A percentile compares a stretch with the other conserved stretches of the same genome.
phyloP scores from a whole-genome alignment of 2,888 invertebrate genomes.

The Xylota sylvarum region DNA sequence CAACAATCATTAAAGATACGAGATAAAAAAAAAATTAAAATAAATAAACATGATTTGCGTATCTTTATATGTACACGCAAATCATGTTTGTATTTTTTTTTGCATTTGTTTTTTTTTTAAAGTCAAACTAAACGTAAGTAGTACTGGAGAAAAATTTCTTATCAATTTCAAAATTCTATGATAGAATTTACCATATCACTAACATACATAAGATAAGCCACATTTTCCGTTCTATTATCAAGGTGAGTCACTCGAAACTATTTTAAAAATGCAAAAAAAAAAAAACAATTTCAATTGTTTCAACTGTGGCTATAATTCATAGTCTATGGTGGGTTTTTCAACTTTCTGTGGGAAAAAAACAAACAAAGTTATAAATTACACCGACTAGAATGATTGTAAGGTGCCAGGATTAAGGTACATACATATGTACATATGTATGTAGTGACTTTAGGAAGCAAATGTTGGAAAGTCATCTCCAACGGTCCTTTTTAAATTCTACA shows the following conservation, averaged over 20 bases:
- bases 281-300: not conserved
- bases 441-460: too few relatives aligned
- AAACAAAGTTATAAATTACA: conserved; percentile 13
- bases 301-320: not conserved
- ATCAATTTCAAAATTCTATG: not conserved
- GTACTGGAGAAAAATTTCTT: not conserved
- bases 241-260: not conserved
- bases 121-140: not conserved
- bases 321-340: not conserved
- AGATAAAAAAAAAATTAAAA: too few relatives aligned
- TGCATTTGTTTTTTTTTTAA: not conserved
- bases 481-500: not conserved
- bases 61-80: too few relatives aligned
- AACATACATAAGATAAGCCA: conserved; percentile 15
- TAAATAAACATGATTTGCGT: too few relatives aligned
- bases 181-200: conserved; percentile 5
- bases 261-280: not conserved
- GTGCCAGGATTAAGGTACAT: too few relatives aligned
- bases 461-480: not conserved
- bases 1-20: too few relatives aligned
- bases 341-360: not conserved
- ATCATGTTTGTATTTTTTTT: too few relatives aligned
- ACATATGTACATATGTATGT: too few relatives aligned
- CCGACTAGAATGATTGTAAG: not conserved
- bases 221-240: conserved; percentile 3